Evolutionary conservation across 2,888 invertebrate genomes (phyloP), one percentile per base, ranked within the genome.

Genomic region (Melanophora roralis): DNA sequence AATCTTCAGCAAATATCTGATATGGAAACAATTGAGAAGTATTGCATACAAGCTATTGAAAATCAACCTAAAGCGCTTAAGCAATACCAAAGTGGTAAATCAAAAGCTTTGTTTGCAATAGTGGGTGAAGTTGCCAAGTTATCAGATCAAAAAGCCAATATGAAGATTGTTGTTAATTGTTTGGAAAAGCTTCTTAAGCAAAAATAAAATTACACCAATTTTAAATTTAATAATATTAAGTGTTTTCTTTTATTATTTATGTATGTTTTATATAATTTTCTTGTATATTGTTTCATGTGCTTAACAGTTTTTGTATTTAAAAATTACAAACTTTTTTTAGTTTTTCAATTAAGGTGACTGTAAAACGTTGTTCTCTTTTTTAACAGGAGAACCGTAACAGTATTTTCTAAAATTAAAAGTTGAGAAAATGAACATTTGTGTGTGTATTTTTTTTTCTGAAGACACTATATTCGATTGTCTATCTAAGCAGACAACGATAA

Each of bases 71-170:
- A 94, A 86, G 86, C 93, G 67, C 94, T 94, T 0, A 90, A 91
- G 80, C 91, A 93, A 83, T 95, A 93, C 86, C 93, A 92, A 86
- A 90, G 89, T 9, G 96, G 96, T 5, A 95, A 95, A 89, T 88
- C 87, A 0, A 95, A 94, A 90, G 92, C 93, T 8, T 92, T 94
- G 55, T 92, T 92, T 84, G 93, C 93, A 34, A 91, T 96, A 77
- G 87, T 93, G 77, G 93, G 93, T 12, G 90, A 92, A 85, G 90
- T 94, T 64, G 91, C 91, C 68, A 92, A 92, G 84, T 90, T 90
- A 81, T 92, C 93, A 51, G 88, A 93, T 16, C 91, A 93, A 85
- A 92, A 92, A 86, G 92, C 93, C 43, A 93, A 96, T 86, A 95
- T 95, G 94, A 90, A 91, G 76, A 84, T 91, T 85, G 93, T 92